phyloP scores from a whole-genome alignment of 2,113 vertebrate species.

The Stomatorhinus ivindoensis region DNA sequence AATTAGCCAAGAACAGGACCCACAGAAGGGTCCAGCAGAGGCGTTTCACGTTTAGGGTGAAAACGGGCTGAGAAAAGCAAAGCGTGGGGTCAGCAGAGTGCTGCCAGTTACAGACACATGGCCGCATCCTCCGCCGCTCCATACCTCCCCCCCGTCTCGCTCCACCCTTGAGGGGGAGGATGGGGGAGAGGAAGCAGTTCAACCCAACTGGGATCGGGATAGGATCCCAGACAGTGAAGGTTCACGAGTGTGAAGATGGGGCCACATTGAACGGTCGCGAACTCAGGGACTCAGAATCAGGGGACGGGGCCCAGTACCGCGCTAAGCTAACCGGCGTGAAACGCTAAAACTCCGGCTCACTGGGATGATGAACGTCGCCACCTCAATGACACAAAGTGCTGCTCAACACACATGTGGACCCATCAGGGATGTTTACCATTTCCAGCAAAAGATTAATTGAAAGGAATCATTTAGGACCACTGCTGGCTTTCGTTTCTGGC shows the following conservation, averaged over 20 bases:
- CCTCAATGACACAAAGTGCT: neutral
- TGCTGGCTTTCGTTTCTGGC: neutral
- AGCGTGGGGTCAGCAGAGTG: neutral
- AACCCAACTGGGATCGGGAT: neutral
- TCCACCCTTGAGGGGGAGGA: too few species aligned
- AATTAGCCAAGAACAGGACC: slow-evolving; percentile 20
- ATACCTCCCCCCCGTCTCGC: neutral
- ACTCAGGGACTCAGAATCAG: neutral
- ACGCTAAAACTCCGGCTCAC: neutral
- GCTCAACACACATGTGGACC: neutral
- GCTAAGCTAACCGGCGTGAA: neutral
- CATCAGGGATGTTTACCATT: neutral
- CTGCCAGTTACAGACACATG: neutral
- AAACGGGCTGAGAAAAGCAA: neutral
- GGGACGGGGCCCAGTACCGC: neutral
- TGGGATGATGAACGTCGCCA: neutral
- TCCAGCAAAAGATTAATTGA: slow-evolving; percentile 15
- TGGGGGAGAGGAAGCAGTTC: neutral
- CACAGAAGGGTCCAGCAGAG: neutral
- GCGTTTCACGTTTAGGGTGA: too few species aligned
- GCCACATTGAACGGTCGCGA: neutral
- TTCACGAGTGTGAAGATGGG: neutral
- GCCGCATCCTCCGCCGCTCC: neutral
- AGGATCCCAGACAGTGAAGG: neutral
- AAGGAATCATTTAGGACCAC: slow-evolving; percentile 33